phyloP scores from a whole-genome alignment of 2,888 invertebrate genomes.

The Chaetoderma sp. region DNA sequence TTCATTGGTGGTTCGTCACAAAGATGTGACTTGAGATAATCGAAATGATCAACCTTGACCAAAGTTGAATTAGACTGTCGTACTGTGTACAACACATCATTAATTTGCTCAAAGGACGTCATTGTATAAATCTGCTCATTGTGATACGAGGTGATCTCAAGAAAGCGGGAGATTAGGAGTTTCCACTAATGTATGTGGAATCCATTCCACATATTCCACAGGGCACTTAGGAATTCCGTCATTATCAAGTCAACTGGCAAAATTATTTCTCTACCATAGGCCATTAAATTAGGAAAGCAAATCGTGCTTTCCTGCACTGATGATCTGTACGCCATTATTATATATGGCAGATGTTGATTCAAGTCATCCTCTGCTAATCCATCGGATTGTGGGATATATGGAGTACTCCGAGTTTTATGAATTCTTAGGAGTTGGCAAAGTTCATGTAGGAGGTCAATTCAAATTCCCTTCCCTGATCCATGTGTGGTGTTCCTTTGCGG shows the following conservation, averaged over 20 bases:
- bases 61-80: too few relatives aligned
- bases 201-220: slow-evolving; percentile 6
- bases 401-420: slow-evolving; percentile 3
- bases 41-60: too few relatives aligned
- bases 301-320: neutral
- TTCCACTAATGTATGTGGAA: neutral
- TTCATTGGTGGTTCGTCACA: too few relatives aligned
- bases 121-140: neutral
- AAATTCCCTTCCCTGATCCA: slow-evolving; percentile 13
- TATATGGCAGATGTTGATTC: too few relatives aligned
- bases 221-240: neutral
- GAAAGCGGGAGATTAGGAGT: neutral
- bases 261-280: slow-evolving; percentile 3
- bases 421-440: slow-evolving; percentile 2
- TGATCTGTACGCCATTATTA: slow-evolving; percentile 12
- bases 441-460: neutral
- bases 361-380: slow-evolving; percentile 10
- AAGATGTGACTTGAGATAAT: too few relatives aligned
- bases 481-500: slow-evolving; percentile 13
- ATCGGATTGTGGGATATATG: slow-evolving; percentile 15
- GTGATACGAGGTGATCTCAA: neutral
- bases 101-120: too few relatives aligned
- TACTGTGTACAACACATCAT: too few relatives aligned
- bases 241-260: slow-evolving; percentile 29
- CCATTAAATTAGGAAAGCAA: neutral